Evolutionary conservation across 2,113 vertebrate genomes (phyloP).

Genomic region (Channa maculata): DNA sequence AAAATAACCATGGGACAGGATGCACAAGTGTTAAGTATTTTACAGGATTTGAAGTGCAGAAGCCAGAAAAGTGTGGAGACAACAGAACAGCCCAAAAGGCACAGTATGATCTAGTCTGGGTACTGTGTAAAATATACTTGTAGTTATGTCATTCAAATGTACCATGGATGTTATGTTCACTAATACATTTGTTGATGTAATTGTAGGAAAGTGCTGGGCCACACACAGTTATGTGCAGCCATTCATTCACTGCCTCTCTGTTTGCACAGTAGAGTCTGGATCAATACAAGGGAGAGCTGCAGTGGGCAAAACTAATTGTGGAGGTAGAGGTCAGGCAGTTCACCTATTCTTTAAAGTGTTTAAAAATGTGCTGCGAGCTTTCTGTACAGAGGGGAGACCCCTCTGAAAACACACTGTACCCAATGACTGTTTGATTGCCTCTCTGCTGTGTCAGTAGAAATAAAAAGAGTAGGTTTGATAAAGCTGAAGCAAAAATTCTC

Average conservation of each 20-base stretch:
- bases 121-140: neutral
- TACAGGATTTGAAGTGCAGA: neutral
- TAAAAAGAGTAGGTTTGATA: constrained; percentile 25
- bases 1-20: constrained; percentile 5
- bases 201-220: constrained; percentile 37
- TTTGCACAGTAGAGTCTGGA: constrained; percentile 40
- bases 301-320: constrained; percentile 75
- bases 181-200: constrained; percentile 40
- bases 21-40: neutral
- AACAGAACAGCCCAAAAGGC: neutral
- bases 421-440: constrained; percentile 28
- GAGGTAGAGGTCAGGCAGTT: constrained; percentile 63
- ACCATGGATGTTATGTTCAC: constrained; percentile 23
- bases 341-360: constrained; percentile 64
- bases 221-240: constrained; percentile 49
- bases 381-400: constrained; percentile 12
- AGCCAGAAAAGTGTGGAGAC: neutral
- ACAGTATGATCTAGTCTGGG: too few relatives aligned
- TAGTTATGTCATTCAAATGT: neutral
- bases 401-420: constrained; percentile 25
- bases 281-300: constrained; percentile 66
- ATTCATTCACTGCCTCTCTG: constrained; percentile 54
- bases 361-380: constrained; percentile 46
- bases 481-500: constrained; percentile 37
- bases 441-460: constrained; percentile 40